Percentiles rank a stretch among this genome's conserved stretches.
Conservation (phyloP, 2,888 invertebrate genomes). For the Drosophila anomalata region DNA sequence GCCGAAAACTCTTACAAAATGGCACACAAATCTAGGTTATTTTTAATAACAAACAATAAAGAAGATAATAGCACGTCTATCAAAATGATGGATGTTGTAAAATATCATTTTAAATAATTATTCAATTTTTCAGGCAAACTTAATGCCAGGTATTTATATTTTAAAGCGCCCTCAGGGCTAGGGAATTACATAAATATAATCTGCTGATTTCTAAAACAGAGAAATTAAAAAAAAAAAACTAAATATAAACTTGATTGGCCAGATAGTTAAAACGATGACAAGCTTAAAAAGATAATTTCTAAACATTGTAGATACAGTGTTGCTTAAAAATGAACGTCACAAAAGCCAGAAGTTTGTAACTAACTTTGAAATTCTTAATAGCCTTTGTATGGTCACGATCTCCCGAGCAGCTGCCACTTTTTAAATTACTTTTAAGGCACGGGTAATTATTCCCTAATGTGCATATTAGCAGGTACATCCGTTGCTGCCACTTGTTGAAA, state of each 20-base stretch:
- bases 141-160: not conserved
- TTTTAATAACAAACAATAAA: not conserved
- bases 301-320: not conserved
- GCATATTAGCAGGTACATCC: conserved; percentile 47
- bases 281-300: not conserved
- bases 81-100: conserved; percentile 2
- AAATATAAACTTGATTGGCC: too few species aligned
- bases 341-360: conserved; percentile 7
- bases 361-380: conserved; percentile 9
- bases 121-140: not conserved
- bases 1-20: not conserved
- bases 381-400: conserved; percentile 58
- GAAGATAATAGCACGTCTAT: not conserved
- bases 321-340: not conserved
- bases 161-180: not conserved
- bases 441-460: conserved; percentile 42
- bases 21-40: not conserved
- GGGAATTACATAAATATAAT: not conserved
- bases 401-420: conserved; percentile 2
- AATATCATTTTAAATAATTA: conserved; percentile 7
- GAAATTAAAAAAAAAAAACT: not conserved
- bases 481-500: not conserved
- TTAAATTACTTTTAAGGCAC: conserved; percentile 9
- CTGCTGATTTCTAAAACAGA: not conserved
- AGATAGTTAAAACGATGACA: not conserved